Conservation (phyloP, 2,113 vertebrate genomes). For the Phalacrocorax brasilianus region DNA sequence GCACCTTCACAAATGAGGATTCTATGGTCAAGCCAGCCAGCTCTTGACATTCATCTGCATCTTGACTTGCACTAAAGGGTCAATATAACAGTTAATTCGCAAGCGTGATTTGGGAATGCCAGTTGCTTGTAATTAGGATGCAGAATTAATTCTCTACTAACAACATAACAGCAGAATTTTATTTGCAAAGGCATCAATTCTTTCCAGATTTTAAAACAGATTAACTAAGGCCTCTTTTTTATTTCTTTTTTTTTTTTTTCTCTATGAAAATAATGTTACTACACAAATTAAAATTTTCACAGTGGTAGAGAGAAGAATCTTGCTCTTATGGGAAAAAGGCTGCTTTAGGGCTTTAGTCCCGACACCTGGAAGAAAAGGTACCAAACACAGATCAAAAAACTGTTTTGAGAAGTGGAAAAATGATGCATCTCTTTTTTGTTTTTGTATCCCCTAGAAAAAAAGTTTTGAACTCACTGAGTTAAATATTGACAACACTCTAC, state of each 20-base stretch:
- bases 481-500: slow-evolving; percentile 3
- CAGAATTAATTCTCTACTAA: background rate
- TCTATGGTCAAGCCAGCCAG: background rate
- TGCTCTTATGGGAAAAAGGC: background rate
- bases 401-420: background rate
- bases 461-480: background rate
- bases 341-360: background rate
- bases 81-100: background rate
- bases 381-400: slow-evolving; percentile 1
- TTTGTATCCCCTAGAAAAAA: background rate
- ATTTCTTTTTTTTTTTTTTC: no score
- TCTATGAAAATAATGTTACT: background rate
- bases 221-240: background rate
- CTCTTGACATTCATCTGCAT: background rate
- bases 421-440: background rate
- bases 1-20: background rate
- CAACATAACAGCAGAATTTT: background rate
- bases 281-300: background rate
- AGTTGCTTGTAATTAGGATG: background rate
- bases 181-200: background rate
- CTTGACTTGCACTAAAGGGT: background rate
- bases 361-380: background rate
- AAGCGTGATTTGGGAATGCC: background rate
- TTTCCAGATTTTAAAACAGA: background rate
- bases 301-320: background rate